Conservation (phyloP, 2,888 invertebrate species). For the Orthosia incerta region DNA sequence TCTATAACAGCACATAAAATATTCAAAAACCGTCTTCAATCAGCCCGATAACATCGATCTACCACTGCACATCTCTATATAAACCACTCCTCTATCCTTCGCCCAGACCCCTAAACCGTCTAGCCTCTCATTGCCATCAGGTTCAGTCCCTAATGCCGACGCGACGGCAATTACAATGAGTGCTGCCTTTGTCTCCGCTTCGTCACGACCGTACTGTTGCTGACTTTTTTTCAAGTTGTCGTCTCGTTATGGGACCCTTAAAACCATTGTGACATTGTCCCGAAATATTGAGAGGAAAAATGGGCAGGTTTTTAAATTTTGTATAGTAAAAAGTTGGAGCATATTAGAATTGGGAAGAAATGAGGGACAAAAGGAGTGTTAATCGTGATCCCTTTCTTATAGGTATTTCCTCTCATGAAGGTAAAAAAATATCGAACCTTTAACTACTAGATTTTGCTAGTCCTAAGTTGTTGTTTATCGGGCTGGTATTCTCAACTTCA, state of each 20-base stretch:
- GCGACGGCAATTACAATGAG: conserved; percentile 78
- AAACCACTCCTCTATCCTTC: background rate
- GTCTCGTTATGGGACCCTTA: conserved; percentile 64
- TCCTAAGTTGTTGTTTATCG: too few species aligned
- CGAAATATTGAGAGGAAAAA: conserved; percentile 48
- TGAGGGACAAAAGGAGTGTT: too few species aligned
- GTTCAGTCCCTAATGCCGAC: conserved; percentile 66
- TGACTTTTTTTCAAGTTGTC: conserved; percentile 53
- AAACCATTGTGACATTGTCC: conserved; percentile 59
- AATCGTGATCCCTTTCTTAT: too few species aligned
- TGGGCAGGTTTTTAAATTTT: conserved; percentile 30
- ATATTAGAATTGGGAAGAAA: too few species aligned
- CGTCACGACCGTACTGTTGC: conserved; percentile 51
- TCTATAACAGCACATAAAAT: background rate
- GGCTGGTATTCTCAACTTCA: too few species aligned
- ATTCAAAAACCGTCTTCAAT: background rate
- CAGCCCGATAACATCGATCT: background rate
- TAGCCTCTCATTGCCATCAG: conserved; percentile 51
- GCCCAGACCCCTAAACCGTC: conserved; percentile 40
- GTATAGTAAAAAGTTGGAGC: background rate
- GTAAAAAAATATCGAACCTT: too few species aligned
- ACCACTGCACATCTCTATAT: background rate
- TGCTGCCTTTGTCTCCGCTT: conserved; percentile 73
- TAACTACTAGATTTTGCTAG: too few species aligned
- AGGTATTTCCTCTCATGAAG: background rate